Percentiles rank a stretch among this genome's conserved stretches.
phyloP scores from a whole-genome alignment of 2,113 vertebrate species.

The Osmerus mordax region DNA sequence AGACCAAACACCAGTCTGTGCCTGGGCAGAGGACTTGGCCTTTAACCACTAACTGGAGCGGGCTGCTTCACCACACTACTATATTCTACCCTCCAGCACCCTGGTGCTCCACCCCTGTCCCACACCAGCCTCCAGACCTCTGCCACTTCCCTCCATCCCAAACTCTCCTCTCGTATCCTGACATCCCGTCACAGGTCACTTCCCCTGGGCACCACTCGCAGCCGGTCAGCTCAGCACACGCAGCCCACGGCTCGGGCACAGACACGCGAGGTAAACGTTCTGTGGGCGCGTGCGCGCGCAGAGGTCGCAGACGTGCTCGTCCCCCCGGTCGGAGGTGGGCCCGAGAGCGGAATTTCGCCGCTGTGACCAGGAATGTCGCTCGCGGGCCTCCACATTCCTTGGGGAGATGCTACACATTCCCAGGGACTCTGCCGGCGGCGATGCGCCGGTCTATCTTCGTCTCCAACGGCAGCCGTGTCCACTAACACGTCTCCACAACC shows the following conservation, averaged over 20 bases:
- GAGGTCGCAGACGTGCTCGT: too few relatives aligned
- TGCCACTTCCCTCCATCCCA: constrained; percentile 39
- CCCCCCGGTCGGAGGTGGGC: constrained; percentile 19
- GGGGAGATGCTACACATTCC: constrained; percentile 46
- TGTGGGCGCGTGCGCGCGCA: constrained; percentile 11
- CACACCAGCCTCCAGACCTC: constrained; percentile 25
- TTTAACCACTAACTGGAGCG: not conserved
- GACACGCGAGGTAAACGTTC: constrained; percentile 32
- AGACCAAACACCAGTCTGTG: constrained; percentile 22
- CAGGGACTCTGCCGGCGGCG: constrained; percentile 16
- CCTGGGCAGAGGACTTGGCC: constrained; percentile 15
- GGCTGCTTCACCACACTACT: constrained; percentile 19
- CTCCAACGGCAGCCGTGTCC: constrained; percentile 27
- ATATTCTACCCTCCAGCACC: constrained; percentile 16
- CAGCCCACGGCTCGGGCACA: constrained; percentile 12
- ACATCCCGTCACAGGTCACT: too few relatives aligned
- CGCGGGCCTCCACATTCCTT: constrained; percentile 43
- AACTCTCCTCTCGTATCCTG: too few relatives aligned
- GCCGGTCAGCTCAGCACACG: too few relatives aligned
- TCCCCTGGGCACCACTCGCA: too few relatives aligned
- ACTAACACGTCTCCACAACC: constrained; percentile 33
- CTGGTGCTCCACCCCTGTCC: constrained; percentile 27
- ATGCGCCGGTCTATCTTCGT: constrained; percentile 30
- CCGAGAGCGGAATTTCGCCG: constrained; percentile 45
- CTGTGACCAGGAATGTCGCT: constrained; percentile 43